Evolutionary conservation across 1,140 invertebrate genomes (phyloP).

Genomic region (Drosophila setifemur): DNA sequence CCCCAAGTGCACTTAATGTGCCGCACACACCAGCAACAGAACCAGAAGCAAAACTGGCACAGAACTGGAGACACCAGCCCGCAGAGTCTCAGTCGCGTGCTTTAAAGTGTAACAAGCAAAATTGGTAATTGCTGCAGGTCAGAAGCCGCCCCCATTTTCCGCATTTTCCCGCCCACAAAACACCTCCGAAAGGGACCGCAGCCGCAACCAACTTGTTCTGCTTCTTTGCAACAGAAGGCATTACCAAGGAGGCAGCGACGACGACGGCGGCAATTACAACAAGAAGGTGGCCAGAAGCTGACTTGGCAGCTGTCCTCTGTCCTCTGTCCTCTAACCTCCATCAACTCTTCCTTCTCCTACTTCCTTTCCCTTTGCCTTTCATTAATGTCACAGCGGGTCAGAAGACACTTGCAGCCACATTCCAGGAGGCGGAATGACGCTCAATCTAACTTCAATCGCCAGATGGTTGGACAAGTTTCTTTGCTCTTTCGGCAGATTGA

Average conservation of each 20-base stretch:
- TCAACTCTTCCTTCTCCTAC: too few species aligned
- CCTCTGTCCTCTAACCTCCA: too few species aligned
- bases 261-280: slow-evolving; percentile 35
- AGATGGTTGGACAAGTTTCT: not conserved
- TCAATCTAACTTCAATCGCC: slow-evolving; percentile 48
- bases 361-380: slow-evolving; percentile 13
- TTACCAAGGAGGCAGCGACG: slow-evolving; percentile 36
- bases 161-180: not conserved
- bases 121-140: slow-evolving; percentile 76
- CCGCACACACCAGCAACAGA: slow-evolving; percentile 35
- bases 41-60: slow-evolving; percentile 12
- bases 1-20: slow-evolving; percentile 64
- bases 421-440: slow-evolving; percentile 19
- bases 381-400: slow-evolving; percentile 60
- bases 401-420: not conserved
- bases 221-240: slow-evolving; percentile 42
- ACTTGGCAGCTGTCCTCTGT: slow-evolving; percentile 28
- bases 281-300: slow-evolving; percentile 26
- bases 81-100: slow-evolving; percentile 26
- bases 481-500: slow-evolving; percentile 22
- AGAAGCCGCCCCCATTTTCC: slow-evolving; percentile 11
- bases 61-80: slow-evolving; percentile 16
- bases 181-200: slow-evolving; percentile 45
- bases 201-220: slow-evolving; percentile 58
- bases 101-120: slow-evolving; percentile 71